These are phyloP conservation scores for Eilema depressum DNA, from an alignment of 2,888 invertebrate species.

Conservation along the genomic window DNA sequence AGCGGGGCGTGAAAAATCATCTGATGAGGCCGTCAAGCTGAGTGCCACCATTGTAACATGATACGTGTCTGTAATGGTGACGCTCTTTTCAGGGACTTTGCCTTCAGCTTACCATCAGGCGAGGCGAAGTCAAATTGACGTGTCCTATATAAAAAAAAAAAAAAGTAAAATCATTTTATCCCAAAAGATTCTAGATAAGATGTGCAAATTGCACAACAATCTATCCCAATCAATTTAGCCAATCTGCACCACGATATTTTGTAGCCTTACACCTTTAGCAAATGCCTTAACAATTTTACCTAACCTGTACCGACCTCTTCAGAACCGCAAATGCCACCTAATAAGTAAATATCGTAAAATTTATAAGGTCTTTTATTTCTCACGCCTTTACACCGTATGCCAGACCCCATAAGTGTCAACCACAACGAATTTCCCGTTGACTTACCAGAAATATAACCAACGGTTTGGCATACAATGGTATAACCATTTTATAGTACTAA, in stretches of 20 bases:
- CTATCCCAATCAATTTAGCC: not conserved
- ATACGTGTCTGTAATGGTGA: too few species aligned
- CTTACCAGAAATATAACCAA: not conserved
- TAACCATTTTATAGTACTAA: slow-evolving; percentile 6
- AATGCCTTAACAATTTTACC: not conserved
- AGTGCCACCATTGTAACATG: too few species aligned
- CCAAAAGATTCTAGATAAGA: not conserved
- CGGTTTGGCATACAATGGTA: slow-evolving; percentile 15
- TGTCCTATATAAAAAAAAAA: too few species aligned
- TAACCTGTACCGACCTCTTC: not conserved
- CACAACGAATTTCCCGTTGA: not conserved
- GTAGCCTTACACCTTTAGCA: not conserved
- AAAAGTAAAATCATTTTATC: not conserved
- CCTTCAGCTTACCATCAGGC: too few species aligned
- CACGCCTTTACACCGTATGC: not conserved
- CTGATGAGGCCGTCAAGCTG: too few species aligned
- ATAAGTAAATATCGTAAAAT: not conserved
- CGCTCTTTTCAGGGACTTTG: too few species aligned
- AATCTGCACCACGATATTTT: too few species aligned
- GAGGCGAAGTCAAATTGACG: too few species aligned
- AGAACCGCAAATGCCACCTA: not conserved
- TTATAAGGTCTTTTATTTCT: not conserved
- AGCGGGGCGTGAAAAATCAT: too few species aligned
- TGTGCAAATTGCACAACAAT: not conserved
- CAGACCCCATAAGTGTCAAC: not conserved